Evolutionary conservation across 2,797 vertebrate genomes (phyloP), one percentile per base, ranked within the genome.

Genomic region (Microctenopoma steveboyesi): DNA sequence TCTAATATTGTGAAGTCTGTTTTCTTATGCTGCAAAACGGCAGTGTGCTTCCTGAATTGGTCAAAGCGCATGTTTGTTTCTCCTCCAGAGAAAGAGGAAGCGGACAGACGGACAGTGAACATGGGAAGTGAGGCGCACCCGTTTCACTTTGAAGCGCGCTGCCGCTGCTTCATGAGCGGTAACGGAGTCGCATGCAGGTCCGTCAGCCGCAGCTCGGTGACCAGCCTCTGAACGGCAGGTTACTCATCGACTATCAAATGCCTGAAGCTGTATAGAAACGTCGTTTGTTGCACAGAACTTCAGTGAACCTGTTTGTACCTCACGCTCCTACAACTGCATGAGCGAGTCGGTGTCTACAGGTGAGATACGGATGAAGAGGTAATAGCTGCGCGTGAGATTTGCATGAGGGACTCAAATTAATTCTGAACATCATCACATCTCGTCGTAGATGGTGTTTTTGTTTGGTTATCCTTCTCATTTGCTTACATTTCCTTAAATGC

Each of bases 81-180:
- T 27, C n/a, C 48, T 15, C 39, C 1, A 53, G 35, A 63, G 39
- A 58, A 82, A 76, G 76, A 64, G 86, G 80, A 88, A 85, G 59
- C 56, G 2, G 15, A 15, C 14, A 3, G 4, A n/a, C 33, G 1
- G 47, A 42, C 28, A 0, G 47, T 45, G 8, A 65, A 52, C 25
- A 51, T 27, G 33, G 60, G 13, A 71, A 35, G 56, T 13, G 47
- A 22, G 55, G 35, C 2, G 27, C 64, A 1, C 25, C 8, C 28
- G 46, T 16, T 30, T 11, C 64, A 59, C 51, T 35, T 9, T 8
- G 33, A 7, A 35, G 74, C 47, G 45, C 39, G 13, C 7, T 7
- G 12, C 7, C 5, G 12, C 25, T 25, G 28, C 37, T 12, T 11
- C 37, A 3, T 39, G 37, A 39, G 4, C 11, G 9, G 11, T 9